A percentile compares a stretch with the other conserved stretches of the same genome.
phyloP scores from a whole-genome alignment of 1,140 invertebrate genomes.

The Frieseomelitta varia region DNA sequence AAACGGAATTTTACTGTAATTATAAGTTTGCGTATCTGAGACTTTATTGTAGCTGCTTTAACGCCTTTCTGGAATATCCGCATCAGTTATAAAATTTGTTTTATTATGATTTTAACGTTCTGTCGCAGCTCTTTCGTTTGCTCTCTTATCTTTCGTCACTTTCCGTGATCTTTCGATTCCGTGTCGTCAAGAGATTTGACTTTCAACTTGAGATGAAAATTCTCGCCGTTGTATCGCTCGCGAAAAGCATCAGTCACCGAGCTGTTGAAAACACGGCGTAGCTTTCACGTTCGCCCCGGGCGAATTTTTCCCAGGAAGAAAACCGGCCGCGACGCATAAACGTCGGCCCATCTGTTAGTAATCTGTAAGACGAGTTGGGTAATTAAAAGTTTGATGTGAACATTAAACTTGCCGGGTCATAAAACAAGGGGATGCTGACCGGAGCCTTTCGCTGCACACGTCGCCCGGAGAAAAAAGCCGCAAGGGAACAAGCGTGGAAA shows the following conservation, averaged over 20 bases:
- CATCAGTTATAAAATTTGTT: too few relatives aligned
- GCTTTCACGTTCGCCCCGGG: neutral
- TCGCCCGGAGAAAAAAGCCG: conserved; percentile 18
- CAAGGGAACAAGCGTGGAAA: conserved; percentile 37
- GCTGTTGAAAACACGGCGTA: neutral
- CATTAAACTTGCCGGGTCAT: conserved; percentile 80
- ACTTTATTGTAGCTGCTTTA: too few relatives aligned
- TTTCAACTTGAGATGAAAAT: neutral
- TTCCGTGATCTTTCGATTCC: too few relatives aligned
- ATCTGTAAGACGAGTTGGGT: conserved; percentile 79
- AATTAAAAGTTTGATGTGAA: conserved; percentile 81
- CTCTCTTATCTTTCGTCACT: too few relatives aligned
- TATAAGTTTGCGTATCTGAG: too few relatives aligned
- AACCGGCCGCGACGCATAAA: conserved; percentile 67
- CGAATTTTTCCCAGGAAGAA: conserved; percentile 27
- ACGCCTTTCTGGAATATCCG: too few relatives aligned
- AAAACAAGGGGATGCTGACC: conserved; percentile 71
- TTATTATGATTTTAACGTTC: too few relatives aligned
- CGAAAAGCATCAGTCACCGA: neutral
- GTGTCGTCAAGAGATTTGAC: neutral
- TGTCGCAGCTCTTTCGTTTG: too few relatives aligned
- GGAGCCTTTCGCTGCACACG: conserved; percentile 3
- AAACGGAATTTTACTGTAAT: too few relatives aligned
- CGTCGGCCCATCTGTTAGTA: conserved; percentile 78
- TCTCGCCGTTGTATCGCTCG: neutral